Percentiles rank a stretch among this genome's conserved stretches.
Conservation (phyloP, 2,888 invertebrate species). For the Cryptocephalus primarius region DNA sequence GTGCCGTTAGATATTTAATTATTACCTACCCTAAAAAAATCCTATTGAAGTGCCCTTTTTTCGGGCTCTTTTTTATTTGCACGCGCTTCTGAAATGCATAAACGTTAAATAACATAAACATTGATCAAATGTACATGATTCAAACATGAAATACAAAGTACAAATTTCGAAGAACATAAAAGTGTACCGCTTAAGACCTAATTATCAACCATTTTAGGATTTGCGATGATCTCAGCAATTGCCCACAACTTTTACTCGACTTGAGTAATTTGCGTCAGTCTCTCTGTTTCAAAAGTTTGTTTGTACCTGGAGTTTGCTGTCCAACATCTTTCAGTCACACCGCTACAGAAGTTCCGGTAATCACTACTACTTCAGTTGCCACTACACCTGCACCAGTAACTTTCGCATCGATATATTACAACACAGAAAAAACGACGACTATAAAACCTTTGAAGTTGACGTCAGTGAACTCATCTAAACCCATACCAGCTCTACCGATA, state of each 20-base stretch:
- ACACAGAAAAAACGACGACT: constrained; percentile 17
- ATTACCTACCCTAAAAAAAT: too few relatives aligned
- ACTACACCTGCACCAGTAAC: constrained; percentile 14
- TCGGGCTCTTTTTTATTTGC: too few relatives aligned
- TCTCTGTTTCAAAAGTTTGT: constrained; percentile 81
- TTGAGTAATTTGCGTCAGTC: constrained; percentile 73
- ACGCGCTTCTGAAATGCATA: too few relatives aligned
- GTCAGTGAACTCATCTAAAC: constrained; percentile 9
- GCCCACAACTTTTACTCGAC: constrained; percentile 74
- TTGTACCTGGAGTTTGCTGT: constrained; percentile 88
- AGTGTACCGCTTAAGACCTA: too few relatives aligned
- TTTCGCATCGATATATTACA: constrained; percentile 20
- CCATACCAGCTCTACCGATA: constrained; percentile 5
- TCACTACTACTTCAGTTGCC: constrained; percentile 11
- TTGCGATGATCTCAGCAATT: constrained; percentile 81
- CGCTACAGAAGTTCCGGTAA: constrained; percentile 22
- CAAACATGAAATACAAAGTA: too few relatives aligned
- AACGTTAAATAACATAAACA: too few relatives aligned
- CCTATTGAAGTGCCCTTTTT: too few relatives aligned
- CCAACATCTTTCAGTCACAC: constrained; percentile 43
- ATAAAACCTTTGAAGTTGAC: constrained; percentile 7
- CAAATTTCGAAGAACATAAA: too few relatives aligned
- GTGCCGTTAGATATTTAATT: too few relatives aligned
- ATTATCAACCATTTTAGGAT: constrained; percentile 28
- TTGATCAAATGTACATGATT: too few relatives aligned